A percentile compares a stretch with the other conserved stretches of the same genome.
phyloP scores from a whole-genome alignment of 2,797 vertebrate species.

The Morus bassanus region DNA sequence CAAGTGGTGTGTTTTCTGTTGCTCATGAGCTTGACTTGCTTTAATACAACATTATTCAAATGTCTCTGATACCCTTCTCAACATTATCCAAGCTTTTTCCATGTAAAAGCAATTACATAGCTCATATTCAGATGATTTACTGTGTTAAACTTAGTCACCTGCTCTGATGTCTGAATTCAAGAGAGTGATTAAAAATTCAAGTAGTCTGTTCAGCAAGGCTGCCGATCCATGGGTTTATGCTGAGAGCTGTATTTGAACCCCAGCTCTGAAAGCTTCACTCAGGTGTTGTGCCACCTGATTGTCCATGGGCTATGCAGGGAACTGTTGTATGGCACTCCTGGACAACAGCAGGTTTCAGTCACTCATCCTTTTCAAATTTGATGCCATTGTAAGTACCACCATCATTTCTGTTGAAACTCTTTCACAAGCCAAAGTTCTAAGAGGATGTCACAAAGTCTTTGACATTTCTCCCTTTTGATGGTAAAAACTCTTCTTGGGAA shows the following conservation, averaged over 20 bases:
- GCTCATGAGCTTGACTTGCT: constrained; percentile 4
- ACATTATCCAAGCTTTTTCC: background rate
- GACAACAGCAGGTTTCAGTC: background rate
- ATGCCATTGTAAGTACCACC: background rate
- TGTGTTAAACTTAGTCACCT: constrained; percentile 9
- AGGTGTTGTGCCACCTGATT: background rate
- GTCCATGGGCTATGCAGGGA: background rate
- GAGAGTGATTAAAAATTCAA: constrained; percentile 9
- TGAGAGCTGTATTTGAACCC: background rate
- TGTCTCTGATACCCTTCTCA: background rate
- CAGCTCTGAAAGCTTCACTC: background rate
- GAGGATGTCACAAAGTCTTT: background rate
- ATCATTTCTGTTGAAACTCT: background rate
- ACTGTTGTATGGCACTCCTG: background rate
- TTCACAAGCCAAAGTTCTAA: background rate
- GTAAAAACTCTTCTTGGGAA: background rate
- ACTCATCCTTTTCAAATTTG: background rate
- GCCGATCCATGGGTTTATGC: background rate
- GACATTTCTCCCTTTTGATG: background rate
- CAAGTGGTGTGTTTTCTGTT: background rate
- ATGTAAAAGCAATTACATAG: constrained; percentile 2
- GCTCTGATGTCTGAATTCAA: constrained; percentile 11
- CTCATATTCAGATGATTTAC: constrained; percentile 15
- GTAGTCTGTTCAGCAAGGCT: background rate
- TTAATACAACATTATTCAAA: background rate